phyloP scores from a whole-genome alignment of 2,797 vertebrate genomes.

The Todus mexicanus region DNA sequence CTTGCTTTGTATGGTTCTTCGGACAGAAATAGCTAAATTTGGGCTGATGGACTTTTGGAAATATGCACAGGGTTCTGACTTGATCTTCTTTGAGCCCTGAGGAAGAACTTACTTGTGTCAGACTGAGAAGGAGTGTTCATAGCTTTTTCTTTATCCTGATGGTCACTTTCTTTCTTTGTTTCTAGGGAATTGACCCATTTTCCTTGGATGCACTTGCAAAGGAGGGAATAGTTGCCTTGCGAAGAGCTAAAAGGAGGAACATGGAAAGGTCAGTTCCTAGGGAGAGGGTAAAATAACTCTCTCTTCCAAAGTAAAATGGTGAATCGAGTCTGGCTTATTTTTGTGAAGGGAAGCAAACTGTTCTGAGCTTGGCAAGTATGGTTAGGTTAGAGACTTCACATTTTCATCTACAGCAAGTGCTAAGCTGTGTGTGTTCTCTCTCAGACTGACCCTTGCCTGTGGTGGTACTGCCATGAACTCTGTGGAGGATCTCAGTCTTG shows the following conservation, averaged over 20 bases:
- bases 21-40: background rate
- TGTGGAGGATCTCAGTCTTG: constrained; percentile 87
- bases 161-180: background rate
- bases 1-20: background rate
- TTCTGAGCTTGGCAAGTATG: background rate
- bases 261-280: constrained; percentile 89
- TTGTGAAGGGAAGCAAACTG: background rate
- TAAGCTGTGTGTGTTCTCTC: background rate
- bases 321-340: background rate
- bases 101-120: background rate
- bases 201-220: constrained; percentile 94
- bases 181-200: constrained; percentile 93
- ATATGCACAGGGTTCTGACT: background rate
- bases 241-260: constrained; percentile 96
- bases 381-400: rapidly evolving
- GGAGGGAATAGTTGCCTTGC: constrained; percentile 93
- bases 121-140: background rate
- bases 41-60: background rate
- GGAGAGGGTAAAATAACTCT: background rate
- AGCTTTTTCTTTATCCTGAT: background rate
- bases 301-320: background rate
- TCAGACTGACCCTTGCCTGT: constrained; percentile 89
- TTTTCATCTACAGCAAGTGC: background rate
- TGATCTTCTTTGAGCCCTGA: background rate
- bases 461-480: constrained; percentile 96